Conservation (phyloP, 2,888 invertebrate species). For the Mayetiola destructor region DNA sequence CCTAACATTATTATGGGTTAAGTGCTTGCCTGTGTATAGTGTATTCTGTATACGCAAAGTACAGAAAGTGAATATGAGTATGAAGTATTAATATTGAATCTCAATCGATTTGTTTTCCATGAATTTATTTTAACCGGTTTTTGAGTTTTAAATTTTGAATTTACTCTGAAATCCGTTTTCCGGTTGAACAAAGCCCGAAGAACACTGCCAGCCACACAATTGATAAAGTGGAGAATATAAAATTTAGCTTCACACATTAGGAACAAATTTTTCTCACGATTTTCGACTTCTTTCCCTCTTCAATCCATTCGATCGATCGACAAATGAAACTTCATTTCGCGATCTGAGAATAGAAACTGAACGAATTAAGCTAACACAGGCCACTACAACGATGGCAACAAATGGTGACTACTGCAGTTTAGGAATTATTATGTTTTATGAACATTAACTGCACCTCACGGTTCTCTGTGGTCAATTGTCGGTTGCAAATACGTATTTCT, state of each 20-base stretch:
- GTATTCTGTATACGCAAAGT: neutral
- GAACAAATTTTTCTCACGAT: conserved; percentile 8
- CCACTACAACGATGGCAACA: neutral
- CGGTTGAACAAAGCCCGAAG: neutral
- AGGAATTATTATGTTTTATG: conserved; percentile 12
- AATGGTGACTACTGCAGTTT: neutral
- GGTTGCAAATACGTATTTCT: neutral
- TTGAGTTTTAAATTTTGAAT: no score
- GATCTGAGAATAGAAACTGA: neutral
- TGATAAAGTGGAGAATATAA: conserved; percentile 1
- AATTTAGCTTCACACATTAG: conserved; percentile 6
- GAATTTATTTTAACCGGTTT: neutral
- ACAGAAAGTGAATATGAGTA: neutral
- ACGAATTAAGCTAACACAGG: neutral
- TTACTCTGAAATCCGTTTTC: no score
- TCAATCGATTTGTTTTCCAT: conserved; percentile 3
- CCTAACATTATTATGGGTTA: conserved; percentile 1
- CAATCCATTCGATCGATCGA: neutral
- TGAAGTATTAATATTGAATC: no score
- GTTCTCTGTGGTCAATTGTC: conserved; percentile 11
- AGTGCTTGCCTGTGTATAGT: neutral
- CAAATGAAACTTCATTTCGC: neutral
- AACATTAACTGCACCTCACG: conserved; percentile 12
- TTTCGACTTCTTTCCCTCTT: neutral
- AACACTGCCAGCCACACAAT: neutral